A percentile compares a stretch with the other conserved stretches of the same genome.
phyloP scores from a whole-genome alignment of 2,113 vertebrate genomes.

The Clinocottus analis region DNA sequence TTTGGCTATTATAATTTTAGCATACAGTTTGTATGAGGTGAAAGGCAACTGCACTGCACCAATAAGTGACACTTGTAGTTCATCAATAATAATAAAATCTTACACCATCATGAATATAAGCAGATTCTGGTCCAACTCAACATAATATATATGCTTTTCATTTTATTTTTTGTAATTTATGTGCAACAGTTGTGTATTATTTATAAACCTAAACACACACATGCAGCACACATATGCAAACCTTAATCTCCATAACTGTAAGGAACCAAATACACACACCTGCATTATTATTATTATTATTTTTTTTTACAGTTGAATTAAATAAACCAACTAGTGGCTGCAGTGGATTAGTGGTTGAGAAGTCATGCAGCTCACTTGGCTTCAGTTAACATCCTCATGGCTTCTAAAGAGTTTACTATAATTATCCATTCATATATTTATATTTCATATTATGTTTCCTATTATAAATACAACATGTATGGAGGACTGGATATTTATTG shows the following conservation, averaged over 20 bases:
- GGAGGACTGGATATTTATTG: slow-evolving; percentile 65
- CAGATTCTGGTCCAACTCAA: slow-evolving; percentile 11
- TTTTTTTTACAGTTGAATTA: slow-evolving; percentile 39
- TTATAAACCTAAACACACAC: slow-evolving; percentile 2
- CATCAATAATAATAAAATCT: slow-evolving; percentile 3
- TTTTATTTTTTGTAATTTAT: background rate
- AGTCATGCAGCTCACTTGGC: slow-evolving; percentile 42
- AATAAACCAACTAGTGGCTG: slow-evolving; percentile 49
- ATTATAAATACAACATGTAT: slow-evolving; percentile 44
- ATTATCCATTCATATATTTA: slow-evolving; percentile 52
- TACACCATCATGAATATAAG: background rate
- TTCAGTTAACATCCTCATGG: slow-evolving; percentile 62
- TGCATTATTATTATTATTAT: no score
- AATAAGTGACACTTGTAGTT: slow-evolving; percentile 17
- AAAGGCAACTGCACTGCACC: slow-evolving; percentile 27
- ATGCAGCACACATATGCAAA: background rate
- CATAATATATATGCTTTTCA: background rate
- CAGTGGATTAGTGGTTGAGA: slow-evolving; percentile 39
- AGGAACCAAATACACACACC: slow-evolving; percentile 18
- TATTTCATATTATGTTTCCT: slow-evolving; percentile 53
- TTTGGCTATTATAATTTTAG: slow-evolving; percentile 46
- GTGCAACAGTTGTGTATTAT: slow-evolving; percentile 9
- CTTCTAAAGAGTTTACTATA: slow-evolving; percentile 54
- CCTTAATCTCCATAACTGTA: slow-evolving; percentile 19
- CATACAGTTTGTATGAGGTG: slow-evolving; percentile 14